Base-by-base conservation (phyloP, 37 sponge, comb jelly and placozoan species). In the Spongilla lacustris region DNA sequence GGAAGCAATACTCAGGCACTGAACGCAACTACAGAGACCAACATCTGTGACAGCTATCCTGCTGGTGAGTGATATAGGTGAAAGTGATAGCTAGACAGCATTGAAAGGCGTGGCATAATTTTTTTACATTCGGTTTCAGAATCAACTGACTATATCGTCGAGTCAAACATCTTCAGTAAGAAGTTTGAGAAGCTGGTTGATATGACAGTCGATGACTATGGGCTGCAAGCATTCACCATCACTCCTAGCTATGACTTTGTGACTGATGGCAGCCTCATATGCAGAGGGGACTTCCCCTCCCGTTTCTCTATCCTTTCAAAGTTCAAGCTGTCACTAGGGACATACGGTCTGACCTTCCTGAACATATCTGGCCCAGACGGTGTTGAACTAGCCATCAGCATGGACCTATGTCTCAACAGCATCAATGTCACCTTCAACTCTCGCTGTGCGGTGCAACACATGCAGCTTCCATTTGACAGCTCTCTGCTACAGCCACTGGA, bases 221-320 rank as follows among this genome's bases (percentile, higher is more conserved):
- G 50, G 0, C 10, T 25, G 21, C 38, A 23, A 78, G 82, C 74
- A 3, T 29, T 73, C 23, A 2, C 35, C n/a, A 28, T 66, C 29
- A 71, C 34, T 17, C 71, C 67, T 0, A 69, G 35, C 71, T 14
- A 68, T 19, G 19, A 81, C 36, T 32, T 66, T 17, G 38, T 23
- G 28, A 68, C 71, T 2, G 23, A 26, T 1, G 82, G 71, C 19
- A 71, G n/a, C 22, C 49, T 0, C 1, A 46, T 73, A 17, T 89
- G 89, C 29, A 66, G 84, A 6, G 83, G 77, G 5, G 48, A 83
- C 66, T 78, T 73, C 35, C 78, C 89, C 8, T 10, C 25, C 30
- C 22, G 68, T 5, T 91, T 69, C 68, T 91, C 91, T 26, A 69
- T 91, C 28, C 46, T 91, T 27, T 28, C 71, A 27, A 91, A 91